Conservation (phyloP, 2,113 vertebrate genomes). For the Zapus hudsonius region DNA sequence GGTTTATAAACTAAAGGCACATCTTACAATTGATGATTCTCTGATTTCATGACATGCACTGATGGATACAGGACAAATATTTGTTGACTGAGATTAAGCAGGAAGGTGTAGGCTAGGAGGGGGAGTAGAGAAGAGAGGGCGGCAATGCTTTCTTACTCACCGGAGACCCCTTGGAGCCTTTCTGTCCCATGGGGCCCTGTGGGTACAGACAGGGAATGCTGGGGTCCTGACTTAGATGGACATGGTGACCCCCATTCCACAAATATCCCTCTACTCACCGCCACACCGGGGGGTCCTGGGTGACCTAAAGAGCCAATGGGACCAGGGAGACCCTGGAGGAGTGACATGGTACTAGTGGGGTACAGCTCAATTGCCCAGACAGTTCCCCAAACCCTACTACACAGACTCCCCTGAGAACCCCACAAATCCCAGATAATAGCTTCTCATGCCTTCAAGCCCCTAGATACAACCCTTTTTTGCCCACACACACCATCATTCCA, state of each 20-base stretch:
- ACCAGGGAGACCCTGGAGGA: slow-evolving; percentile 87
- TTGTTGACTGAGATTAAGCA: background rate
- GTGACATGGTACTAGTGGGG: background rate
- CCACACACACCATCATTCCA: background rate
- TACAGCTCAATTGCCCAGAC: background rate
- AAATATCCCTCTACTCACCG: slow-evolving; percentile 85
- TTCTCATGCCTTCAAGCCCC: background rate
- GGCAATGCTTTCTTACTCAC: slow-evolving; percentile 82
- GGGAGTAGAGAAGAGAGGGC: background rate
- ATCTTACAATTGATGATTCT: background rate
- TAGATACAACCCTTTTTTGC: background rate
- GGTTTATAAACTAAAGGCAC: slow-evolving; percentile 9
- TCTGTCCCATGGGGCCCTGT: slow-evolving; percentile 91
- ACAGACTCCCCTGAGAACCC: background rate
- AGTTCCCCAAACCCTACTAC: background rate
- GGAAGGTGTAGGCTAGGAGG: background rate
- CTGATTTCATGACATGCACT: background rate
- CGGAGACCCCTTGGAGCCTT: slow-evolving; percentile 92
- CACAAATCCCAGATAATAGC: background rate
- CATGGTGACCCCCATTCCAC: background rate
- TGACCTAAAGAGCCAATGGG: slow-evolving; percentile 88
- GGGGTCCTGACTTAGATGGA: background rate
- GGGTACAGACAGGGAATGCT: background rate
- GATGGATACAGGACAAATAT: background rate
- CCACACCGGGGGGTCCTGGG: slow-evolving; percentile 89